These are phyloP conservation scores for Chouioia cunea DNA, from an alignment of 2,888 invertebrate genomes.

Conservation along the genomic window DNA sequence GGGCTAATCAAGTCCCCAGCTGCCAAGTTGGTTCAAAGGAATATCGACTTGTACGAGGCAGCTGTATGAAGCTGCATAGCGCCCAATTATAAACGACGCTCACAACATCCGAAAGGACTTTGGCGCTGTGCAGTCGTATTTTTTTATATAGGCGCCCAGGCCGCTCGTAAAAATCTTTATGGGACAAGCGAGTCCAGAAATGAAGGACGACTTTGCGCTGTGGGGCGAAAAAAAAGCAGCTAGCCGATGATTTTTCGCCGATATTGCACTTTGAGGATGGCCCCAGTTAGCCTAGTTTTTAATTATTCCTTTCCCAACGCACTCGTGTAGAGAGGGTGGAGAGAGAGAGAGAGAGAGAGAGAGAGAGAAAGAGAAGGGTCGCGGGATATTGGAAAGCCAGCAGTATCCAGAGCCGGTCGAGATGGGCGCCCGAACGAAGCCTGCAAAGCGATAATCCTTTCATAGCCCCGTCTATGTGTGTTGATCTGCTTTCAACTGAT, in stretches of 20 bases:
- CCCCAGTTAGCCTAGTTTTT: slow-evolving; percentile 13
- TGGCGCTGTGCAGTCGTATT: too few species aligned
- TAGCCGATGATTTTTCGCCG: too few species aligned
- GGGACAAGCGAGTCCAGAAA: too few species aligned
- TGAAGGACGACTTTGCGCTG: too few species aligned
- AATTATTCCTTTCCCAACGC: slow-evolving; percentile 26
- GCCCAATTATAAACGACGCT: too few species aligned
- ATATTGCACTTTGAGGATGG: too few species aligned
- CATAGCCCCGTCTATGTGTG: not conserved
- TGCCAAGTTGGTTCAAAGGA: not conserved
- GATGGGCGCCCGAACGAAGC: slow-evolving; percentile 5
- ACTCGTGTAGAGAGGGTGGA: slow-evolving; percentile 19
- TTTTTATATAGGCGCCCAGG: too few species aligned
- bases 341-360: not conserved
- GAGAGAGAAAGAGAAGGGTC: slow-evolving; percentile 2
- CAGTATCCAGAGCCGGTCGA: not conserved
- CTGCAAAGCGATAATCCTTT: slow-evolving; percentile 10
- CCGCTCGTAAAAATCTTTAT: not conserved
- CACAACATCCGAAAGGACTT: slow-evolving; percentile 18
- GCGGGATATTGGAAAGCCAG: slow-evolving; percentile 32
- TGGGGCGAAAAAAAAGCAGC: too few species aligned
- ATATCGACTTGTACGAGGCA: slow-evolving; percentile 5
- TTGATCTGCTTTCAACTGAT: too few species aligned
- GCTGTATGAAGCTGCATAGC: too few species aligned
- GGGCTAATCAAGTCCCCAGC: too few species aligned